Evolutionary conservation across 2,888 invertebrate species (phyloP).

Genomic region (Congeria kusceri): DNA sequence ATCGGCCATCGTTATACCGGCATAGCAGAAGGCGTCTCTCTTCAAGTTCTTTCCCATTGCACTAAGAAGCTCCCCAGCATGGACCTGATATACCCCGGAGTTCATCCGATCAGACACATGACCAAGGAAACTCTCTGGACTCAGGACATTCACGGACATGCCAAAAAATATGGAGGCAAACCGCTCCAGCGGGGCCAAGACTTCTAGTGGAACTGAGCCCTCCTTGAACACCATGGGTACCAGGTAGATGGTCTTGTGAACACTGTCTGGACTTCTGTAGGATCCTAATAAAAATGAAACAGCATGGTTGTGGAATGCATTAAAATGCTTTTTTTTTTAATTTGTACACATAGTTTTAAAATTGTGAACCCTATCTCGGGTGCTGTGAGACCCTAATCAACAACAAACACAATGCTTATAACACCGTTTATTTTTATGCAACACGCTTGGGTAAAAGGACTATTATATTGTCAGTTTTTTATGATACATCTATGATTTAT

Average conservation of each 20-base stretch:
- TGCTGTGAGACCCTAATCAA: too few species aligned
- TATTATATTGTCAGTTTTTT: too few species aligned
- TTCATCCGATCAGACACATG: slow-evolving; percentile 62
- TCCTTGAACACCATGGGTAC: slow-evolving; percentile 64
- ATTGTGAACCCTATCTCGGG: too few species aligned
- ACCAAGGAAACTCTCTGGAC: slow-evolving; percentile 48
- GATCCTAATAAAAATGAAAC: slow-evolving; percentile 15
- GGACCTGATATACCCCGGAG: slow-evolving; percentile 61
- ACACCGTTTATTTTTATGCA: too few species aligned
- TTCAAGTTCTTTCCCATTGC: slow-evolving; percentile 51
- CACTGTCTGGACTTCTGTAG: slow-evolving; percentile 28
- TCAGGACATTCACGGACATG: slow-evolving; percentile 54
- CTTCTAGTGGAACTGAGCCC: slow-evolving; percentile 57
- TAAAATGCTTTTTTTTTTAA: too few species aligned
- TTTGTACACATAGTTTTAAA: background rate
- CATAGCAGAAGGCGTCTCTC: slow-evolving; percentile 70
- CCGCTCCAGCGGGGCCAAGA: slow-evolving; percentile 51
- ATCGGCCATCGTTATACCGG: slow-evolving; percentile 74
- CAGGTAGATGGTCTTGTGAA: slow-evolving; percentile 58
- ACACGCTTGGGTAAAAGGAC: too few species aligned
- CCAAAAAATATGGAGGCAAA: slow-evolving; percentile 69
- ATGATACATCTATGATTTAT: too few species aligned
- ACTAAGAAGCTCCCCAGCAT: slow-evolving; percentile 64
- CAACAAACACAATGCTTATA: too few species aligned
- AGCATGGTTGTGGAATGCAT: too few species aligned